A percentile compares a stretch with the other conserved stretches of the same genome.
phyloP scores from a whole-genome alignment of 2,888 invertebrate genomes.

The Diabrotica balteata region DNA sequence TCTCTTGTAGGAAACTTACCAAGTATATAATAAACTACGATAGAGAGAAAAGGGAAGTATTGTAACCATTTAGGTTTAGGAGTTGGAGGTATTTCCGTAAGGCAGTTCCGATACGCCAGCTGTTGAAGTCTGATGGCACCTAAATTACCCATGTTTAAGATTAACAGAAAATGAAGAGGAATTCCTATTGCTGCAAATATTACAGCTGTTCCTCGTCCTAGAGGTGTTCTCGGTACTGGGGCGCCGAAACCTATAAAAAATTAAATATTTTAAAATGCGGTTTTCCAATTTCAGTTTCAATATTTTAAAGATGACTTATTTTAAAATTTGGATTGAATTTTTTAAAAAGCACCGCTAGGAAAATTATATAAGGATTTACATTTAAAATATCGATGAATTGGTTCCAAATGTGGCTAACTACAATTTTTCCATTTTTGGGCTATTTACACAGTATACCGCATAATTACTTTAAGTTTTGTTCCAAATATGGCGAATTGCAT shows the following conservation, averaged over 20 bases:
- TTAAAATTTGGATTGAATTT: no score
- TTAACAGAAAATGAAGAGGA: constrained; percentile 71
- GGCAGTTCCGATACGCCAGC: constrained; percentile 52
- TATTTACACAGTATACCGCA: no score
- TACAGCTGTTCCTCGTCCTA: constrained; percentile 69
- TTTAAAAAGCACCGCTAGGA: no score
- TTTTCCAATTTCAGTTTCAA: no score
- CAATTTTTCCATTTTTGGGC: no score
- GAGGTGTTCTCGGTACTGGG: constrained; percentile 71
- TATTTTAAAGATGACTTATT: no score
- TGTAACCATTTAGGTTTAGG: constrained; percentile 53
- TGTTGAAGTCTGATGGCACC: constrained; percentile 62
- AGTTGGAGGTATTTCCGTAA: constrained; percentile 47
- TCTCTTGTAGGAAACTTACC: constrained; percentile 46
- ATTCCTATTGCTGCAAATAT: constrained; percentile 72
- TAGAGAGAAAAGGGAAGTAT: constrained; percentile 60
- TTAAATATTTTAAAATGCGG: no score
- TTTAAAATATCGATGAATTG: no score
- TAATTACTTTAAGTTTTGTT: no score
- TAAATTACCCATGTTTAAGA: constrained; percentile 65
- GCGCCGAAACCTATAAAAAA: constrained; percentile 71
- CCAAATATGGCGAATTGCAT: no score
- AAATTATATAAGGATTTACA: no score
- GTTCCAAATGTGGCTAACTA: no score
- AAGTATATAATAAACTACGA: constrained; percentile 65